Base-by-base conservation (phyloP, 2,113 vertebrate genomes). In the Actinemys pallida region DNA sequence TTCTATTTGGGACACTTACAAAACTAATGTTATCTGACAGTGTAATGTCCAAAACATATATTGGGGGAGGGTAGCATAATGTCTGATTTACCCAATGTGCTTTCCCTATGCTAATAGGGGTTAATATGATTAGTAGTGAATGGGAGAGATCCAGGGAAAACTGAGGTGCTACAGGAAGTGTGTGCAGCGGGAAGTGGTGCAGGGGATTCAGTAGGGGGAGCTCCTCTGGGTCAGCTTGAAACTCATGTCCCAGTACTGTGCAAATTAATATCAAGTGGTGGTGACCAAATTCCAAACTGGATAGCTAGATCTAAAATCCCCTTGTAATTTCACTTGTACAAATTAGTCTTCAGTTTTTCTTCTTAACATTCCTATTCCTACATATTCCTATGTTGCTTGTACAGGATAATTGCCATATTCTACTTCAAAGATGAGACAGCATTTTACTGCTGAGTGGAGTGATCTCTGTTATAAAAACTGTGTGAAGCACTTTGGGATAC, bases 21-120 rank as follows among this genome's bases (percentile, higher is more conserved):
- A 95, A 89, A 8, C 11, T 29, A 59, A 17, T 83, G 2, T 45
- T 85, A 57, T 8, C n/a, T 1, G 8, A 95, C 84, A 81, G 13
- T n/a, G 47, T n/a, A 22, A 14, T 94, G 84, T 47, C 17, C 83
- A 90, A 92, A 93, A 4, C 8, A 13, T 75, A n/a, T 31, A 45
- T 78, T 84, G 39, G 20, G 56, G 92, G 86, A 0, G 0, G 9
- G 16, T 79, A 89, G 86, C 1, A 0, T 94, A 92, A 95, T 93
- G 93, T 85, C 80, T 8, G 79, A 93, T 95, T 93, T 91, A 83
- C 20, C 17, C 81, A 90, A 94, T 81, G 87, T 53, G 25, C 90
- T 94, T 96, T 81, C 54, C 54, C 54, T 62, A 35, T 35, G 29
- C 29, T 25, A 42, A 82, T 24, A 54, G 22, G 2, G 3, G 45